These are phyloP conservation scores for Enteromius unitaeniatus DNA, from an alignment of 2,797 vertebrate species.

Conservation along the genomic window DNA sequence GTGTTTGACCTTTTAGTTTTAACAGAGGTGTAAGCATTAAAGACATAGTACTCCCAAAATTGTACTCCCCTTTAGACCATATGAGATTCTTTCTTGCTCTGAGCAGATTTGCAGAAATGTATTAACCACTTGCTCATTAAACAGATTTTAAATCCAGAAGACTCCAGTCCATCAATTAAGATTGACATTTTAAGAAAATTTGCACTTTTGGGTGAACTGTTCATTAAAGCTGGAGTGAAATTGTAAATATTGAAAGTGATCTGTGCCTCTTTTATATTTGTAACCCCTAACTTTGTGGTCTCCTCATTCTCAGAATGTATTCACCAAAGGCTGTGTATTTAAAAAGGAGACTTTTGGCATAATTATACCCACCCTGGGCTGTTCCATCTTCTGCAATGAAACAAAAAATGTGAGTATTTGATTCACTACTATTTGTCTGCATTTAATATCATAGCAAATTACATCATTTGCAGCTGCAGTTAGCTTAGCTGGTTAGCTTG, in stretches of 20 bases:
- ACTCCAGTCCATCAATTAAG: background rate
- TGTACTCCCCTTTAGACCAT: background rate
- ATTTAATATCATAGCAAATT: background rate
- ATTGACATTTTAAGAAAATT: background rate
- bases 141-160: too few species aligned
- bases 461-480: background rate
- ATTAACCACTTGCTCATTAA: background rate
- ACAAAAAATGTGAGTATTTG: conserved; percentile 52
- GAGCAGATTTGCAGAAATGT: background rate
- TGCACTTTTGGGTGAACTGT: background rate
- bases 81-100: background rate
- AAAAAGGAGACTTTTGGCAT: background rate
- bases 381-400: conserved; percentile 54
- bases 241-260: background rate
- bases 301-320: conserved; percentile 34
- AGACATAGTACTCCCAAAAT: background rate
- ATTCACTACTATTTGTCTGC: background rate
- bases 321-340: conserved; percentile 36
- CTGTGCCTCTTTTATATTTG: background rate
- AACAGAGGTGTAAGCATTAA: background rate
- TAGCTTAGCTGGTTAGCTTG: background rate
- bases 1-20: background rate
- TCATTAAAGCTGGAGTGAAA: background rate
- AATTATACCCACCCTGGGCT: conserved; percentile 40
- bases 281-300: background rate